phyloP scores from a whole-genome alignment of 2,888 invertebrate genomes.

The Diarsia mendica region DNA sequence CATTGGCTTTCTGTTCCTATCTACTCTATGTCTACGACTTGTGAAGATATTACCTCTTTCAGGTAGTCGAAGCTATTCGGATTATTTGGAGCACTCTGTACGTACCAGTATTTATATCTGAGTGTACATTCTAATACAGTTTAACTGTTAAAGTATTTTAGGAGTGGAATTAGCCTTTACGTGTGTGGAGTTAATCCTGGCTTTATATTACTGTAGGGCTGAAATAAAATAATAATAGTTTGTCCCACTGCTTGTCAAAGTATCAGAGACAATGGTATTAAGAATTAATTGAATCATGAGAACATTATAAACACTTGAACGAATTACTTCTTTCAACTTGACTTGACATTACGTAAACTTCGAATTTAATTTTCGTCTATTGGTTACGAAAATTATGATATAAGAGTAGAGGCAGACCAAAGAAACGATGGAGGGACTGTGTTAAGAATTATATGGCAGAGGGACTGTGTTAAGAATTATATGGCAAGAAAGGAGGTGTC shows the following conservation, averaged over 20 bases:
- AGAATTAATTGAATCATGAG: neutral
- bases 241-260: neutral
- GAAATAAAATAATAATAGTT: neutral
- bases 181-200: neutral
- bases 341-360: too few species aligned
- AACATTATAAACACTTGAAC: neutral
- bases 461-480: too few species aligned
- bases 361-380: neutral
- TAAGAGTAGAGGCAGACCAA: too few species aligned
- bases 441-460: too few species aligned
- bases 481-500: too few species aligned
- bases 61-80: slow-evolving; percentile 38
- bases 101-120: slow-evolving; percentile 22
- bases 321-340: neutral
- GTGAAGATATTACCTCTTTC: slow-evolving; percentile 49
- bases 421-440: too few species aligned
- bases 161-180: neutral
- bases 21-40: slow-evolving; percentile 18
- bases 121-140: slow-evolving; percentile 8
- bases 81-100: slow-evolving; percentile 36
- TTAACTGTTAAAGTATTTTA: slow-evolving; percentile 14
- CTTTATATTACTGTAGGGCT: neutral
- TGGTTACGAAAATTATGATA: neutral
- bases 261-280: neutral
- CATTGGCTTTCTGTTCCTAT: neutral